Evolutionary conservation across 2,113 vertebrate genomes (phyloP), one percentile per base, ranked within the genome.

Genomic region (Peromyscus leucopus): DNA sequence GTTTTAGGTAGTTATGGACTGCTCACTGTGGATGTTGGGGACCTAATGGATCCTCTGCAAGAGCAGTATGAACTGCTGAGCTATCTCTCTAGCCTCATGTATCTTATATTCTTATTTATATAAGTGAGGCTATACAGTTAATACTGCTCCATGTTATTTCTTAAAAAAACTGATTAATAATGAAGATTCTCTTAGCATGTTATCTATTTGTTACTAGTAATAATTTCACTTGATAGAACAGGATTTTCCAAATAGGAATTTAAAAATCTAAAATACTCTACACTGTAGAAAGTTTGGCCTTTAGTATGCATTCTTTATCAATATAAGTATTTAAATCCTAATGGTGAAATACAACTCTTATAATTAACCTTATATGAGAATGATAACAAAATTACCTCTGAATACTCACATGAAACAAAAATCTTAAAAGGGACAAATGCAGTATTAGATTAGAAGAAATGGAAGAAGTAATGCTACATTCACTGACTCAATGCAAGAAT

Each of bases 101-200:
- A 42, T 28, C 59, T 46, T 51, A 97, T 95, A 98, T 96, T 98
- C 97, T 98, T 99, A 98, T 95, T 98, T 96, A 80, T 83, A 96
- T 88, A 98, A 98, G 87, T 98, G 96, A 98, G 98, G 98, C 84
- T 82, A 76, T 48, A 96, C 13, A 74, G 88, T 98, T 98, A 98
- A 51, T 28, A 88, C 2, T 75, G 78, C 96, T 93, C 90, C 78
- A 90, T 26, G 28, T 48, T 94, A 61, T n/a, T 83, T 95, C 55
- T 89, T 96, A 95, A 91, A 97, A 97, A 78, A 69, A 48, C 55
- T 92, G n/a, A 55, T 89, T 93, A 96, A 1, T 63, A n/a, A 75
- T 63, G 33, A 86, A 93, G 63, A 76, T 80, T 46, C 31, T 46
- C 95, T 94, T 89, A 93, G 75, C 17, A 48, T 80, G 31, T 71